phyloP scores from a whole-genome alignment of 2,888 invertebrate species.

The Drosophila mercatorum region DNA sequence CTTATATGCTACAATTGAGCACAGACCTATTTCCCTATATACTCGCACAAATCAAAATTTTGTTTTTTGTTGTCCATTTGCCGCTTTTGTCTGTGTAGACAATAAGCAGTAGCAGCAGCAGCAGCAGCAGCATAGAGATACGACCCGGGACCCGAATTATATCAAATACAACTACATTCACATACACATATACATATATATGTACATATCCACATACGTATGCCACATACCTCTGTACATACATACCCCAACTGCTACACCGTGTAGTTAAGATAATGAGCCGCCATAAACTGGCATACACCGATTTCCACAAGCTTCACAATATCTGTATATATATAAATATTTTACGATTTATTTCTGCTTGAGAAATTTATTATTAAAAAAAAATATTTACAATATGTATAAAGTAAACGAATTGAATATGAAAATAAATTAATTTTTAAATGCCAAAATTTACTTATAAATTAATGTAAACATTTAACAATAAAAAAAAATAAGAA shows the following conservation, averaged over 20 bases:
- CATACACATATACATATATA: neutral
- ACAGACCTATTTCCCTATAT: conserved; percentile 74
- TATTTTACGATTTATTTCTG: neutral
- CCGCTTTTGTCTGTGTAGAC: conserved; percentile 53
- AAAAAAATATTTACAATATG: no score
- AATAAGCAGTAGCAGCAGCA: conserved; percentile 33
- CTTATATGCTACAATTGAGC: conserved; percentile 57
- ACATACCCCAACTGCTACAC: conserved; percentile 13
- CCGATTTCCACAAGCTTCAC: conserved; percentile 12
- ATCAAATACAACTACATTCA: conserved; percentile 15
- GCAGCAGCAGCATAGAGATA: conserved; percentile 4
- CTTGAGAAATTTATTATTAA: no score
- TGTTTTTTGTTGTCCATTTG: conserved; percentile 52
- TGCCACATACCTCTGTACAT: neutral
- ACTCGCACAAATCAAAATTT: conserved; percentile 70
- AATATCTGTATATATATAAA: neutral
- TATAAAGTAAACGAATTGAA: no score
- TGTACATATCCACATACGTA: no score
- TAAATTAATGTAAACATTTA: no score
- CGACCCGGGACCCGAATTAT: conserved; percentile 33
- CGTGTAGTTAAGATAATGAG: conserved; percentile 25
- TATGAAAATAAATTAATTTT: no score
- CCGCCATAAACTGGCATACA: conserved; percentile 36
- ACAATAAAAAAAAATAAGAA: no score
- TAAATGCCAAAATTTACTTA: no score